Conservation (phyloP, 2,888 invertebrate species). For the Tetropium fuscum region DNA sequence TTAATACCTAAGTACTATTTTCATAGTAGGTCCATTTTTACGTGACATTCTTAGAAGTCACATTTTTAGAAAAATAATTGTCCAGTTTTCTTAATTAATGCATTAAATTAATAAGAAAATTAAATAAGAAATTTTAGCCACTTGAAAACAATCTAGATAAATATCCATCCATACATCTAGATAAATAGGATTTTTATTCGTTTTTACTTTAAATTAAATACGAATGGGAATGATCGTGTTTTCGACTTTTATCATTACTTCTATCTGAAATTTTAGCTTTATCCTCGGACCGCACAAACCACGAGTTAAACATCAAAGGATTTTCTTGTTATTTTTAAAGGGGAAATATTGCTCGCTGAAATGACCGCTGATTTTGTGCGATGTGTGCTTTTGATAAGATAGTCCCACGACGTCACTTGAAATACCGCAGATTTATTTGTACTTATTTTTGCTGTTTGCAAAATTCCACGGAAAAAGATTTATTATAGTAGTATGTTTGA, state of each 20-base stretch:
- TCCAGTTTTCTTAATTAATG: too few relatives aligned
- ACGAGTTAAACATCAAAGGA: slow-evolving; percentile 23
- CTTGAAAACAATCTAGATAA: slow-evolving; percentile 30
- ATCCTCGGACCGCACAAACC: slow-evolving; percentile 15
- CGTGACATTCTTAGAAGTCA: too few relatives aligned
- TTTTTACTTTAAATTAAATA: slow-evolving; percentile 38
- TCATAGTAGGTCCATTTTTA: too few relatives aligned
- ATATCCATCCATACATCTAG: too few relatives aligned
- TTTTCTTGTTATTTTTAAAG: slow-evolving; percentile 12
- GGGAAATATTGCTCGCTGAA: slow-evolving; percentile 9
- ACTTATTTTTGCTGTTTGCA: too few relatives aligned
- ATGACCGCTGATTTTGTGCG: slow-evolving; percentile 10
- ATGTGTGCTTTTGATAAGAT: slow-evolving; percentile 3
- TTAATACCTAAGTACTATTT: too few relatives aligned
- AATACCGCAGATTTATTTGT: neutral
- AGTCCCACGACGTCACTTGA: neutral
- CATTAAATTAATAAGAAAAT: slow-evolving; percentile 29
- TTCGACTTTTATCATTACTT: slow-evolving; percentile 25
- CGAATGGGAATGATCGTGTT: slow-evolving; percentile 25
- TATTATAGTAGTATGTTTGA: too few relatives aligned
- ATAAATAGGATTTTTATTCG: slow-evolving; percentile 36
- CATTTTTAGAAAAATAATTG: too few relatives aligned
- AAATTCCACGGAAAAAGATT: too few relatives aligned
- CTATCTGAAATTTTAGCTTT: slow-evolving; percentile 22
- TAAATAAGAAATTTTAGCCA: slow-evolving; percentile 29